These are phyloP conservation scores for Drosophila histrio DNA, from an alignment of 2,888 invertebrate genomes.

Conservation along the genomic window DNA sequence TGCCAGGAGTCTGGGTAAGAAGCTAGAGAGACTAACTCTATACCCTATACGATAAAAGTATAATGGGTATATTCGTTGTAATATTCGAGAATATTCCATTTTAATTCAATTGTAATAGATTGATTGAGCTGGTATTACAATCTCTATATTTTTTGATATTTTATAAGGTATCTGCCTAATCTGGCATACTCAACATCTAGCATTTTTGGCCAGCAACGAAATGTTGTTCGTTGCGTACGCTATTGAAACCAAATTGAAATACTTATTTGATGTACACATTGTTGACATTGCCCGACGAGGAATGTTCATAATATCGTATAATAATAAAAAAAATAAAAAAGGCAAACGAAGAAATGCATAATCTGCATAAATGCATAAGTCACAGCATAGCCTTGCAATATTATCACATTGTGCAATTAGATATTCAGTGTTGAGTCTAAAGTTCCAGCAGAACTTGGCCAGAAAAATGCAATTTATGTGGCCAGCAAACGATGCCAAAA, in stretches of 20 bases:
- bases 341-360: conserved; percentile 4
- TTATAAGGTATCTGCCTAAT: neutral
- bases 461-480: conserved; percentile 40
- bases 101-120: neutral
- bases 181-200: neutral
- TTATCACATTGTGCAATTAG: conserved; percentile 47
- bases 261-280: conserved; percentile 45
- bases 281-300: conserved; percentile 17
- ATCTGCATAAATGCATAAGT: conserved; percentile 31
- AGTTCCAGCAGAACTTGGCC: conserved; percentile 20
- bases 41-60: conserved; percentile 27
- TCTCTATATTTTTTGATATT: neutral
- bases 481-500: conserved; percentile 35
- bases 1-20: conserved; percentile 34
- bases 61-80: neutral
- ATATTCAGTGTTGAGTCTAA: conserved; percentile 33
- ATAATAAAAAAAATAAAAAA: neutral
- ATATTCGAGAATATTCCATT: neutral
- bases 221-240: conserved; percentile 14
- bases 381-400: conserved; percentile 31
- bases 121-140: neutral
- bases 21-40: conserved; percentile 27
- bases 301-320: conserved; percentile 38
- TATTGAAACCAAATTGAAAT: conserved; percentile 28
- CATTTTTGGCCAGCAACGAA: conserved; percentile 4